A percentile compares a stretch with the other conserved stretches of the same genome.
Evolutionary conservation across 2,113 vertebrate genomes (phyloP).

Genomic region (Anoura caudifer): DNA sequence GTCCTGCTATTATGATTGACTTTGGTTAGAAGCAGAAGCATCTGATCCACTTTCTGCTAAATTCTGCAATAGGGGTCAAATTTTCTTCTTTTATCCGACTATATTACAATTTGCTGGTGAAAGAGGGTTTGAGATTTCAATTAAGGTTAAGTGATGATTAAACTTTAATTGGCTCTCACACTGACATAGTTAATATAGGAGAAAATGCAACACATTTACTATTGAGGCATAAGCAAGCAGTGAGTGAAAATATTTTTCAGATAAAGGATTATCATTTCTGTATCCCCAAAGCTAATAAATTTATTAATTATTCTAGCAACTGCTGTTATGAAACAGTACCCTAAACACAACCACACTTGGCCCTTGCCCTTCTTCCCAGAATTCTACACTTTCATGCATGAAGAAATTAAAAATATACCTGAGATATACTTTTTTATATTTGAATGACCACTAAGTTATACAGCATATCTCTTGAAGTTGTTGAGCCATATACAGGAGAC

Average conservation of each 20-base stretch:
- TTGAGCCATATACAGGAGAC: neutral
- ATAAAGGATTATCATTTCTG: neutral
- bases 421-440: neutral
- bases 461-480: neutral
- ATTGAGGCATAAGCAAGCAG: neutral
- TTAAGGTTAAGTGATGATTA: neutral
- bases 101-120: neutral
- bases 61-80: neutral
- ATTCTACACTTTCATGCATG: neutral
- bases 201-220: neutral
- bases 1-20: neutral
- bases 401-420: neutral
- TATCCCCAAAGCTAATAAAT: neutral
- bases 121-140: neutral
- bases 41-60: neutral
- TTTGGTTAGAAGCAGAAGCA: neutral
- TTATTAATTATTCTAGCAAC: neutral
- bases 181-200: neutral
- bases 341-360: neutral
- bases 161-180: neutral
- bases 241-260: neutral
- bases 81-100: neutral
- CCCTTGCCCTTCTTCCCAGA: neutral
- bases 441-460: neutral
- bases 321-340: neutral